Evolutionary conservation across 2,888 invertebrate species (phyloP).

Genomic region (Brachypalpus laphriformis): DNA sequence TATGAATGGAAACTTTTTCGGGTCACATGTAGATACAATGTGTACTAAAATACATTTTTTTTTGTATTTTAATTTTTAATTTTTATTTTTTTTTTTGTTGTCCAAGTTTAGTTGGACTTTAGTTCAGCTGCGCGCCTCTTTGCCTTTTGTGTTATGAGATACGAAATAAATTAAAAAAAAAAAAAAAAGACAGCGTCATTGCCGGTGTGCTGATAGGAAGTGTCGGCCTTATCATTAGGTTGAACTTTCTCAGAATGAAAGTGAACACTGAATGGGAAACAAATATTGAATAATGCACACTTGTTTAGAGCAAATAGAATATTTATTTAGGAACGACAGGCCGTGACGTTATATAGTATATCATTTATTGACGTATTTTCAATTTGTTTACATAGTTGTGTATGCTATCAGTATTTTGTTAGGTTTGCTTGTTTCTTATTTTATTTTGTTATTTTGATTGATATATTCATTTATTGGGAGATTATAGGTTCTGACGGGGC

Average conservation of each 20-base stretch:
- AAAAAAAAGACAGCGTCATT: constrained; percentile 27
- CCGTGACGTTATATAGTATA: constrained; percentile 45
- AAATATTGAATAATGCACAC: constrained; percentile 60
- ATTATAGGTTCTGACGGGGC: background rate
- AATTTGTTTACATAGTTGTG: constrained; percentile 23
- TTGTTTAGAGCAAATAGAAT: constrained; percentile 34
- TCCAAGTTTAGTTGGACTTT: background rate
- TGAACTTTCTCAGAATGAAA: constrained; percentile 57
- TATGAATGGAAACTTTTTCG: constrained; percentile 34
- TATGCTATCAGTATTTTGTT: constrained; percentile 21
- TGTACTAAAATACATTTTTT: background rate
- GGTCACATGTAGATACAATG: background rate
- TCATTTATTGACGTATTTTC: constrained; percentile 52
- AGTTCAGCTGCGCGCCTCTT: background rate
- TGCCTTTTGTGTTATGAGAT: background rate
- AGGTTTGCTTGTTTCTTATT: background rate
- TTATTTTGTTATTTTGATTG: constrained; percentile 3
- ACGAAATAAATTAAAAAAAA: background rate
- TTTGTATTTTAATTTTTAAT: no score
- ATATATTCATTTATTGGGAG: background rate
- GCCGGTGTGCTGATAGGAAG: constrained; percentile 11
- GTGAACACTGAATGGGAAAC: constrained; percentile 33
- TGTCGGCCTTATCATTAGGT: constrained; percentile 26
- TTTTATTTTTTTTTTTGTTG: constrained; percentile 6
- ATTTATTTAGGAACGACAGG: constrained; percentile 15